These are phyloP conservation scores for Drosophila silvestris DNA, from an alignment of 2,888 invertebrate species.

Conservation along the genomic window DNA sequence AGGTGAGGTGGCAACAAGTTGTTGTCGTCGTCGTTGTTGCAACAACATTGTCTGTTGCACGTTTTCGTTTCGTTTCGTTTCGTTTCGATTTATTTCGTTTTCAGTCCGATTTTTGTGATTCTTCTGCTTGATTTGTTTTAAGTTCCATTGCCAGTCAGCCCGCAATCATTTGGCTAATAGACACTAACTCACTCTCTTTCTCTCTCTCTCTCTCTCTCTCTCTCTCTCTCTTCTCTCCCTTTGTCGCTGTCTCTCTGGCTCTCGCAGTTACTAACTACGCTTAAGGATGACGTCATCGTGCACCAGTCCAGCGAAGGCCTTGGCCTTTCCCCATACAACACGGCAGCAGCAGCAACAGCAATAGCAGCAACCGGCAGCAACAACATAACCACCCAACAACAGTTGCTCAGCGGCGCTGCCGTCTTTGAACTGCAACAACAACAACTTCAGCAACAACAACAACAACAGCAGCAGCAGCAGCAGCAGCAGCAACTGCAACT, in stretches of 20 bases:
- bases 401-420: slow-evolving; percentile 35
- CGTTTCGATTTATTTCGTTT: background rate
- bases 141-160: background rate
- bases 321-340: slow-evolving; percentile 37
- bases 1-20: slow-evolving; percentile 73
- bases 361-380: slow-evolving; percentile 47
- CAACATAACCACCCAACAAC: slow-evolving; percentile 33
- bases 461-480: slow-evolving; percentile 21
- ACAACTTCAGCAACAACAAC: slow-evolving; percentile 50
- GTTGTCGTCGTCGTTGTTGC: background rate
- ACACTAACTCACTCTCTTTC: background rate
- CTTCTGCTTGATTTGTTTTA: background rate
- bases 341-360: slow-evolving; percentile 59
- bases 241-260: slow-evolving; percentile 9
- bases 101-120: background rate
- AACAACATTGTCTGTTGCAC: slow-evolving; percentile 2
- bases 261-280: slow-evolving; percentile 83
- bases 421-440: slow-evolving; percentile 59
- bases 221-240: slow-evolving; percentile 12
- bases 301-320: slow-evolving; percentile 75
- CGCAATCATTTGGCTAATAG: background rate
- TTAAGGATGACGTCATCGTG: slow-evolving; percentile 80
- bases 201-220: background rate
- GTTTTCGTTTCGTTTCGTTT: background rate
- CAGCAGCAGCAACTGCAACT: slow-evolving; percentile 45